Base-by-base conservation (phyloP, 2,797 vertebrate genomes). In the Choloepus didactylus region DNA sequence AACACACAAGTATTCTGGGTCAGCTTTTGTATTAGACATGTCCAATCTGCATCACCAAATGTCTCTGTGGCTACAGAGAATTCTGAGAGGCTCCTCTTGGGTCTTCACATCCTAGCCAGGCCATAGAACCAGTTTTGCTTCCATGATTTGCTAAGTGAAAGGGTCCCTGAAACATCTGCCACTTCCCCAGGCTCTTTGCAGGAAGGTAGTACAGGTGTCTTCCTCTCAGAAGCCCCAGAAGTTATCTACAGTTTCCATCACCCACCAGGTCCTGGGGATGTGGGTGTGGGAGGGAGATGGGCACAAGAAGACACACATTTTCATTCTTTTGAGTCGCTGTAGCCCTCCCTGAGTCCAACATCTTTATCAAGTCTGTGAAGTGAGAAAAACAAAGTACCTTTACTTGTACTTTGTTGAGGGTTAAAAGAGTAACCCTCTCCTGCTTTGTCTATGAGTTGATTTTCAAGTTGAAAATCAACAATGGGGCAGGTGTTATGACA, bases 231-330 rank as follows among this genome's bases (percentile, higher is more conserved):
- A 4, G 21, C 59, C 16, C 54, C 5, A 15, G 54, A 56, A 19
- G 16, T 4, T 51, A 51, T 51, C 51, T 51, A 51, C 51, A 6
- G 6, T 35, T 16, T 38, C 66, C 66, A 69, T 35, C 46, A 38
- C 29, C 21, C 44, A 31, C 0, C 10, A 62, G 59, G 29, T 41
- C 29, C 14, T 49, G 6, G 18, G 8, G 6, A 56, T 77, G 15
- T 1, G 3, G 6, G 29, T 6, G 11, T 56, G 1, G 29, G 8
- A 0, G 15, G 1, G 7, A 25, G 5, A 1, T 3, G 23, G 6
- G 18, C 12, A 16, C 79, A n/a, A 38, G 16, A 14, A 62, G 44
- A 54, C 3, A 56, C 38, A 11, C 5, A 21, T 31, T 15, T 4
- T 18, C 23, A 25, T 73, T 41, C 75, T 88, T 46, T 31, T 59